These are phyloP conservation scores for Conopomorpha cramerella DNA, from an alignment of 1,140 invertebrate species.

Conservation along the genomic window DNA sequence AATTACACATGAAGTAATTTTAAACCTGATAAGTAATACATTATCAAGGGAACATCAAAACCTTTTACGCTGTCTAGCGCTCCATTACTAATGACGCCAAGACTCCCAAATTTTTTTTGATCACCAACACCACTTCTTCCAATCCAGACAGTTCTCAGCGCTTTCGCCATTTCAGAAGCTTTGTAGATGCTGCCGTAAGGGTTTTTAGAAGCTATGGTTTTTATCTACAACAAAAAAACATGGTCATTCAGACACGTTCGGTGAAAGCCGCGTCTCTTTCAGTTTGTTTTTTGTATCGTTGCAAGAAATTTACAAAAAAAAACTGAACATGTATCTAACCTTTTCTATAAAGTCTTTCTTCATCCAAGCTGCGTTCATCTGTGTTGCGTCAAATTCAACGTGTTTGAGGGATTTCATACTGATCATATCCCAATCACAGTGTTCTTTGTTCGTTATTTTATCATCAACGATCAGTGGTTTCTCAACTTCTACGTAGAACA, in stretches of 20 bases:
- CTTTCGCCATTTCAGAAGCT: conserved; percentile 25
- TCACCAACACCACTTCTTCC: too few relatives aligned
- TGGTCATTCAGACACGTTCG: too few relatives aligned
- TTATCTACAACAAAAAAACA: background rate
- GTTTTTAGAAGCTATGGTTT: conserved; percentile 13
- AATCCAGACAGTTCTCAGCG: too few relatives aligned
- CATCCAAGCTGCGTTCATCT: conserved; percentile 35
- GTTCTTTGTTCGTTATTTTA: conserved; percentile 4
- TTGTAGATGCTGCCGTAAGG: conserved; percentile 38
- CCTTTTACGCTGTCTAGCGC: conserved; percentile 39
- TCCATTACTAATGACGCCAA: conserved; percentile 43
- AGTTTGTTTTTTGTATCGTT: too few relatives aligned
- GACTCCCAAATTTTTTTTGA: too few relatives aligned
- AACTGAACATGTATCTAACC: too few relatives aligned
- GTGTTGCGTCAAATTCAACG: conserved; percentile 22
- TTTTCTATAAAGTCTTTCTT: conserved; percentile 41
- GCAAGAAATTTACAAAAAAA: too few relatives aligned
- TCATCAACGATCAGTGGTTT: conserved; percentile 28
- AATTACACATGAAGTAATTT: too few relatives aligned
- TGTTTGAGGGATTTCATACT: conserved; percentile 18
- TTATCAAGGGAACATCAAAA: too few relatives aligned
- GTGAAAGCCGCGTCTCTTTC: too few relatives aligned
- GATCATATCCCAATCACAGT: conserved; percentile 18
- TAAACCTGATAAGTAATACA: too few relatives aligned
- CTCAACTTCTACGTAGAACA: conserved; percentile 34